A percentile compares a stretch with the other conserved stretches of the same genome.
phyloP scores from a whole-genome alignment of 2,113 vertebrate genomes.

The Hyla sarda region DNA sequence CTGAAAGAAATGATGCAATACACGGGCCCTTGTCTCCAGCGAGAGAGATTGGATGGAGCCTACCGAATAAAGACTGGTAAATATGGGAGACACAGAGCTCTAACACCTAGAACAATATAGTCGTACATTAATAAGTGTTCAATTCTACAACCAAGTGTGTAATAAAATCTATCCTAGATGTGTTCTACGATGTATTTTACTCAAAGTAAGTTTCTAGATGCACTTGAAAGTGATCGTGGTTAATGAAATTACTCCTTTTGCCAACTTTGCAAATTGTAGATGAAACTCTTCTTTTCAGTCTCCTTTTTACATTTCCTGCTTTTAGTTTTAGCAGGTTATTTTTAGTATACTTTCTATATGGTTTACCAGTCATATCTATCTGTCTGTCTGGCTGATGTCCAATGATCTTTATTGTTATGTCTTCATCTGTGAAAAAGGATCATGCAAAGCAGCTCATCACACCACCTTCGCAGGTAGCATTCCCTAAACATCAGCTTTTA shows the following conservation, averaged over 20 bases:
- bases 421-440: too few relatives aligned
- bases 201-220: not conserved
- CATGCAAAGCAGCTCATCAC: too few relatives aligned
- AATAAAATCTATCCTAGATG: not conserved
- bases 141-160: not conserved
- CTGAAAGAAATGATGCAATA: too few relatives aligned
- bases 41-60: too few relatives aligned
- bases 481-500: too few relatives aligned
- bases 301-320: not conserved
- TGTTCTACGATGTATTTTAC: not conserved
- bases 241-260: not conserved
- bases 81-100: too few relatives aligned
- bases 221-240: not conserved
- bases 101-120: too few relatives aligned
- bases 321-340: not conserved
- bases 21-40: too few relatives aligned
- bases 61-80: too few relatives aligned
- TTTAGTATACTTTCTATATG: not conserved
- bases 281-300: conserved; percentile 2
- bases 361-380: not conserved
- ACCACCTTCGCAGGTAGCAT: too few relatives aligned
- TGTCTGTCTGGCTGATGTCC: not conserved
- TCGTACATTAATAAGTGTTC: too few relatives aligned
- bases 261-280: not conserved
- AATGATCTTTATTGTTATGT: not conserved